Conservation (phyloP, 2,797 vertebrate genomes). For the Syngnathus rostellatus region DNA sequence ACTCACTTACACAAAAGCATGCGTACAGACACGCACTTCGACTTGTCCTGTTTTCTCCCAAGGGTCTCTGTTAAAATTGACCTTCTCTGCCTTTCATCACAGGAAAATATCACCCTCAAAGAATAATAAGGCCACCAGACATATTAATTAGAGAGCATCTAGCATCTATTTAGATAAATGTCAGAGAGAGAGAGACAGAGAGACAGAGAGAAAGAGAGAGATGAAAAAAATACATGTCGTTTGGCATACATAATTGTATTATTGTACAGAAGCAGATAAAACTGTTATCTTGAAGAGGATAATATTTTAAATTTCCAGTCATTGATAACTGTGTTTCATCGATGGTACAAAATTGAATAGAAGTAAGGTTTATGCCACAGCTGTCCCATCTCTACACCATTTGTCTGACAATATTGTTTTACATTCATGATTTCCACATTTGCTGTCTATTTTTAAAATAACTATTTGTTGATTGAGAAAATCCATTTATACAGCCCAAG, state of each 20-base stretch:
- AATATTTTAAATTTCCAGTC: neutral
- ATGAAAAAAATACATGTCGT: neutral
- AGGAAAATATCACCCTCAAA: slow-evolving; percentile 63
- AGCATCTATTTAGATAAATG: slow-evolving; percentile 81
- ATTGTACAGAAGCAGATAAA: neutral
- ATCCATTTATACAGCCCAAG: too few species aligned
- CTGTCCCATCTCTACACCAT: too few species aligned
- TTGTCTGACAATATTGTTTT: too few species aligned
- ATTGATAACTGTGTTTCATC: too few species aligned
- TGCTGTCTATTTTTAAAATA: too few species aligned
- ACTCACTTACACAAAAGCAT: slow-evolving; percentile 11
- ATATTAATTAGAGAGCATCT: slow-evolving; percentile 87
- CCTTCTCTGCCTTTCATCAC: slow-evolving; percentile 66
- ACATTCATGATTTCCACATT: too few species aligned
- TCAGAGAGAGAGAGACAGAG: slow-evolving; percentile 57
- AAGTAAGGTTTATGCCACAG: too few species aligned
- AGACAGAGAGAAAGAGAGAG: neutral
- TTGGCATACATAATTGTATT: neutral
- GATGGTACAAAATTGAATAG: too few species aligned
- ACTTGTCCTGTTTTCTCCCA: slow-evolving; percentile 41
- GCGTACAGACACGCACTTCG: slow-evolving; percentile 9
- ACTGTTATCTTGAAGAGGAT: neutral
- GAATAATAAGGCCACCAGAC: slow-evolving; percentile 86
- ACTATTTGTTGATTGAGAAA: too few species aligned
- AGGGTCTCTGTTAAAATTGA: slow-evolving; percentile 66